phyloP scores from a whole-genome alignment of 2,888 invertebrate genomes.

The Drosophila neonasuta region DNA sequence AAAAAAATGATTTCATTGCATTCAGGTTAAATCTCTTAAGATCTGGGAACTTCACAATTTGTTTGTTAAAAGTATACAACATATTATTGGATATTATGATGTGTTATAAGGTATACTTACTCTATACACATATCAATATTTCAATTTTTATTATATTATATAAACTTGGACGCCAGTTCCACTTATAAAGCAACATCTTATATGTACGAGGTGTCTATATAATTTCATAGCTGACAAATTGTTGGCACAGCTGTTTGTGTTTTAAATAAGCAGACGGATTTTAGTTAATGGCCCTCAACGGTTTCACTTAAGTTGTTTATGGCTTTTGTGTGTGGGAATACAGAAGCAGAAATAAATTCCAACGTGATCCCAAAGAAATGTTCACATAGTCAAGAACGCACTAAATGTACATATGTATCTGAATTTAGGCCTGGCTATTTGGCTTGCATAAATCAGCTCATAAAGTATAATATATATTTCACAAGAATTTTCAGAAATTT shows the following conservation, averaged over 20 bases:
- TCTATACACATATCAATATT: slow-evolving; percentile 4
- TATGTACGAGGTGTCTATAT: slow-evolving; percentile 19
- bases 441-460: slow-evolving; percentile 14
- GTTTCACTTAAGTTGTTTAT: slow-evolving; percentile 77
- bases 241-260: slow-evolving; percentile 74
- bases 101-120: neutral
- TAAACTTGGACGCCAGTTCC: slow-evolving; percentile 2
- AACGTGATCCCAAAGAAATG: slow-evolving; percentile 39
- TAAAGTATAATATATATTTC: slow-evolving; percentile 46
- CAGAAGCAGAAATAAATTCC: slow-evolving; percentile 39
- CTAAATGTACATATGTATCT: neutral
- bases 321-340: slow-evolving; percentile 60
- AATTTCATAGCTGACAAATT: slow-evolving; percentile 68
- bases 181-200: neutral
- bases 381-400: slow-evolving; percentile 6
- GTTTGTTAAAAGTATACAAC: slow-evolving; percentile 36
- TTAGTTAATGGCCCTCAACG: slow-evolving; percentile 77
- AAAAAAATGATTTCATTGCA: slow-evolving; percentile 45
- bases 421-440: slow-evolving; percentile 15
- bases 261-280: slow-evolving; percentile 73
- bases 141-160: slow-evolving; percentile 2
- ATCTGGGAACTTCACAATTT: slow-evolving; percentile 28
- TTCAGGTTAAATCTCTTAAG: slow-evolving; percentile 60
- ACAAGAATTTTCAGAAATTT: slow-evolving; percentile 31
- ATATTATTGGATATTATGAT: slow-evolving; percentile 26